phyloP scores from a whole-genome alignment of 1,140 invertebrate species.

The Drosophila suzukii region DNA sequence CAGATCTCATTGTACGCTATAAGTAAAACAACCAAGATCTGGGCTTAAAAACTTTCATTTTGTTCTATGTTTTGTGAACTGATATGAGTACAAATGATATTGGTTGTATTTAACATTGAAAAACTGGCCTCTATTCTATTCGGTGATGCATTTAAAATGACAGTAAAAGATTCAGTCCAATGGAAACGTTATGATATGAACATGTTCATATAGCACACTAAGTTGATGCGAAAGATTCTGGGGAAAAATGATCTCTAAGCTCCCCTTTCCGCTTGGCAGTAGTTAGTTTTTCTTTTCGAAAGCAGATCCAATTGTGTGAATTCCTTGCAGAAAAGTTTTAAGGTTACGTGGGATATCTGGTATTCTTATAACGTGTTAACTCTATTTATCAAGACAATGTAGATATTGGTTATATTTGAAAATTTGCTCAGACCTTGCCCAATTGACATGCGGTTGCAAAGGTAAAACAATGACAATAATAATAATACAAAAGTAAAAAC shows the following conservation, averaged over 20 bases:
- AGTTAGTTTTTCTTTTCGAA: conserved; percentile 20
- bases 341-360: conserved; percentile 43
- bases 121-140: conserved; percentile 54
- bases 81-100: conserved; percentile 81
- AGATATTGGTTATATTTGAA: conserved; percentile 31
- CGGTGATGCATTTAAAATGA: conserved; percentile 72
- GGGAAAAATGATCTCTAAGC: conserved; percentile 15
- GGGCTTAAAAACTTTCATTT: conserved; percentile 38
- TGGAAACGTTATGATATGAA: conserved; percentile 74
- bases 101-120: conserved; percentile 36
- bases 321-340: conserved; percentile 12
- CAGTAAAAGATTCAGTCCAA: conserved; percentile 72
- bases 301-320: conserved; percentile 11
- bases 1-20: conserved; percentile 13
- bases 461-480: not conserved
- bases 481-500: conserved; percentile 3
- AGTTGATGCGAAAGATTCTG: conserved; percentile 23
- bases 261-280: conserved; percentile 40
- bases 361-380: conserved; percentile 31
- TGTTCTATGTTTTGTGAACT: conserved; percentile 45
- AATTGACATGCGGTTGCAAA: conserved; percentile 61
- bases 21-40: conserved; percentile 37
- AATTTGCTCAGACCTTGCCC: conserved; percentile 39
- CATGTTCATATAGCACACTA: conserved; percentile 60
- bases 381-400: conserved; percentile 44